Base-by-base conservation (phyloP, 2,888 invertebrate species). In the Cecidostiba fungosa region DNA sequence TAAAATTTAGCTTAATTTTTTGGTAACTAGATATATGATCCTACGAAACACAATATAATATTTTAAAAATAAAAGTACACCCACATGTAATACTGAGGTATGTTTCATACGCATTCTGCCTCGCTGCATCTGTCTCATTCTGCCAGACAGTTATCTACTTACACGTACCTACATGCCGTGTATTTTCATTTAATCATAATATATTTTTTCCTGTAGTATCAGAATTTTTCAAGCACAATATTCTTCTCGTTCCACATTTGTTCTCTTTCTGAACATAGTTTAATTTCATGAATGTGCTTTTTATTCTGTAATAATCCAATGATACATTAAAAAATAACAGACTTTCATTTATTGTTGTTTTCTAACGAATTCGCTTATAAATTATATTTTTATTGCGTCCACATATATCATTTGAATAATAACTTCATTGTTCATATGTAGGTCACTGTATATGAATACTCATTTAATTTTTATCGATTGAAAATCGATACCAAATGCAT, bases 381-480 rank as follows among this genome's bases (percentile, higher is more conserved):
- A 50, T 50, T 16, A 19, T 50, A 50, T 50, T 19, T 3, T 5
- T 50, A 19, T 50, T 16, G 19, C 19, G 19, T 26, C 12, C 23
- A 62, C 12, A 1, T 62, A 26, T 62, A 62, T 26, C 5, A 50
- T 50, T 62, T 3, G 23, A 62, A 23, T 23, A 62, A 62, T 23
- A 23, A 12, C 26, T 62, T 23, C 12, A 62, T 62, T 62, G 10
- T 23, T 62, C 12, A 23, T n/a, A 62, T 62, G 19, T 23, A 26
- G 23, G 23, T 23, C 62, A 23, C 5, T 62, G 23, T 62, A 23
- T 70, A 36, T 39, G 26, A 19, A 54, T 19, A 26, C 8, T 19
- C 59, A 80, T 80, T 43, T 43, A 73, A 73, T 10, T 72, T 43
- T 73, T 29, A 81, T 50, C n/a, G 29, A 39, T 81, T 39, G 39